A percentile compares a stretch with the other conserved stretches of the same genome.
phyloP scores from a whole-genome alignment of 1,140 invertebrate genomes.

The Scaptomyza hsui region DNA sequence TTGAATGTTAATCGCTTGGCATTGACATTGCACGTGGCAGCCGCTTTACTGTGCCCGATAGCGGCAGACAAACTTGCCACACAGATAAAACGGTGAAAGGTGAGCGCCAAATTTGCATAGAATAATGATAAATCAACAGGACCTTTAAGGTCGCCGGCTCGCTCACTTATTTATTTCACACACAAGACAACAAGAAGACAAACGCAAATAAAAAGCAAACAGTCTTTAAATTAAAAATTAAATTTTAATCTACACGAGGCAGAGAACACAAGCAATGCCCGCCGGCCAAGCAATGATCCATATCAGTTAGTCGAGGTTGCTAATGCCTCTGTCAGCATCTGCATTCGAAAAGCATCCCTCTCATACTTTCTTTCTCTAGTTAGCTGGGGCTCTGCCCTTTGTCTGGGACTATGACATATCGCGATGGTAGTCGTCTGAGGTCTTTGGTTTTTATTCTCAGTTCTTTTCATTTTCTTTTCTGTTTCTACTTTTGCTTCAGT shows the following conservation, averaged over 20 bases:
- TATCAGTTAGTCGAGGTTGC: constrained; percentile 46
- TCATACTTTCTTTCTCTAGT: not conserved
- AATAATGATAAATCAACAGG: constrained; percentile 77
- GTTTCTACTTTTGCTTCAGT: constrained; percentile 47
- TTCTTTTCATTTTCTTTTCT: constrained; percentile 21
- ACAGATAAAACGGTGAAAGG: constrained; percentile 52
- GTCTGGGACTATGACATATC: constrained; percentile 67
- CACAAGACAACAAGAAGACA: constrained; percentile 28
- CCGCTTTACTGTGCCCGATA: constrained; percentile 9
- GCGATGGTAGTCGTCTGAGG: constrained; percentile 52
- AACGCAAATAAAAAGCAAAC: constrained; percentile 71
- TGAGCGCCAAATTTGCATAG: constrained; percentile 70
- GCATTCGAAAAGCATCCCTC: not conserved
- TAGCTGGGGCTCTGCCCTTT: constrained; percentile 40
- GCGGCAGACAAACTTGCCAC: constrained; percentile 17
- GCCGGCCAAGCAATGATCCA: constrained; percentile 39
- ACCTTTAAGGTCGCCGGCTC: constrained; percentile 33
- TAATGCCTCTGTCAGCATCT: constrained; percentile 1
- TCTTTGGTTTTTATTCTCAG: constrained; percentile 14
- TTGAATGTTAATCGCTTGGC: constrained; percentile 83
- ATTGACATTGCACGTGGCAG: constrained; percentile 78
- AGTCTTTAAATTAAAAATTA: constrained; percentile 83
- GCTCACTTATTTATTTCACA: constrained; percentile 49
- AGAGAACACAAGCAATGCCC: constrained; percentile 2
- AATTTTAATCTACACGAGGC: constrained; percentile 70